Conservation (phyloP, 23 tunicate species). For the Pegea sp. region DNA sequence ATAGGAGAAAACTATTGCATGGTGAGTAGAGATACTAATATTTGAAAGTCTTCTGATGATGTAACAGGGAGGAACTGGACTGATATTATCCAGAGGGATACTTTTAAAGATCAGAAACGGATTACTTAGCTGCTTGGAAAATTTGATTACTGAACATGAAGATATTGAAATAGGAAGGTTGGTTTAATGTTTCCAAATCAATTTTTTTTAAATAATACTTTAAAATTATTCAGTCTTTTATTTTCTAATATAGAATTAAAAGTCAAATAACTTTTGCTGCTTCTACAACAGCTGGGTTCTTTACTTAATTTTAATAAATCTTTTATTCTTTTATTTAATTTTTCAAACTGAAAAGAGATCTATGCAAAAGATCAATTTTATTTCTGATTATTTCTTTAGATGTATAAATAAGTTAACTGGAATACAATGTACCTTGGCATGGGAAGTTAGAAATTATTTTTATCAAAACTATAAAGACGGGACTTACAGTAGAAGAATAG, state of each 20-base stretch:
- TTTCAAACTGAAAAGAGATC: too few species aligned
- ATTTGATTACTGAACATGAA: conserved; percentile 64
- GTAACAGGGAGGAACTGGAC: conserved; percentile 62
- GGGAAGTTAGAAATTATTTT: conserved; percentile 15
- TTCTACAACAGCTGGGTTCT: too few species aligned
- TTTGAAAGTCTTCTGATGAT: background rate
- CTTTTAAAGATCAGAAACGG: conserved; percentile 28
- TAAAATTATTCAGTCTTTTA: background rate
- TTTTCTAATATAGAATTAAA: background rate
- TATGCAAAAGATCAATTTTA: too few species aligned
- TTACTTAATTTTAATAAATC: too few species aligned
- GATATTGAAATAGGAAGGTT: conserved; percentile 85
- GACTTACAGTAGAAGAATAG: conserved; percentile 3
- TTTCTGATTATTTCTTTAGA: too few species aligned
- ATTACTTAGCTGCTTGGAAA: conserved; percentile 16
- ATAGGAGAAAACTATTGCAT: conserved; percentile 81
- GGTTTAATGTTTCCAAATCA: conserved; percentile 3
- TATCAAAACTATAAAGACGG: conserved; percentile 15
- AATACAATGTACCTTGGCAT: conserved; percentile 7
- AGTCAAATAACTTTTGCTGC: too few species aligned
- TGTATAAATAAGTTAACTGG: background rate
- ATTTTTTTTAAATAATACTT: background rate
- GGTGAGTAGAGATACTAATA: conserved; percentile 12
- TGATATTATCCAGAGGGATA: conserved; percentile 22
- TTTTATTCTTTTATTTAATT: too few species aligned